phyloP scores from a whole-genome alignment of 2,797 vertebrate genomes.

The Buphagus erythrorhynchus region DNA sequence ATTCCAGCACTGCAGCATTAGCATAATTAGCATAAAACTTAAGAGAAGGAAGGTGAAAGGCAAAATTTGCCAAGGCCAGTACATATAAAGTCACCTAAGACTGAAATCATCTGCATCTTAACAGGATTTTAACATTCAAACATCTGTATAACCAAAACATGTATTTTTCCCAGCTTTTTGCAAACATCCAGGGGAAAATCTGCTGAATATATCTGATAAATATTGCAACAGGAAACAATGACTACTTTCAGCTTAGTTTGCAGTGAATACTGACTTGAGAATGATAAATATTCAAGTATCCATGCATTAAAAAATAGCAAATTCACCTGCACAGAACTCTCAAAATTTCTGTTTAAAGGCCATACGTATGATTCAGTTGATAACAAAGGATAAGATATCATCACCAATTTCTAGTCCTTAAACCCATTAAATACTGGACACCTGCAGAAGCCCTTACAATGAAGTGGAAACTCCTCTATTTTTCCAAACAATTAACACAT shows the following conservation, averaged over 20 bases:
- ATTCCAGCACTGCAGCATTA: not conserved
- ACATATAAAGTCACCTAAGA: not conserved
- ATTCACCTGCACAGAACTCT: not conserved
- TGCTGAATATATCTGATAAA: not conserved
- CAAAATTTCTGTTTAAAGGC: not conserved
- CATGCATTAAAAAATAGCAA: not conserved
- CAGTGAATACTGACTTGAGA: not conserved
- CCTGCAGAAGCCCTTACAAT: not conserved
- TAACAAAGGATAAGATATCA: not conserved
- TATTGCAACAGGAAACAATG: not conserved
- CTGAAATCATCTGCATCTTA: not conserved
- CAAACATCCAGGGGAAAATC: not conserved
- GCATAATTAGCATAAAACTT: not conserved
- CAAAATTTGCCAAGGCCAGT: not conserved
- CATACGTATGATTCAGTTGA: not conserved
- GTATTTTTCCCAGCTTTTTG: not conserved
- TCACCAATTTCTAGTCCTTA: not conserved
- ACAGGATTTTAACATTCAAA: not conserved
- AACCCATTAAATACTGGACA: not conserved
- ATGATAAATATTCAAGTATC: not conserved
- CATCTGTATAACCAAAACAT: not conserved
- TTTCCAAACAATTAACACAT: not conserved
- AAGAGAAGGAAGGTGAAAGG: not conserved
- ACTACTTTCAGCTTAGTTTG: not conserved
- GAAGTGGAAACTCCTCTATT: not conserved